phyloP scores from a whole-genome alignment of 2,888 invertebrate species.

The Hecatera dysodea region DNA sequence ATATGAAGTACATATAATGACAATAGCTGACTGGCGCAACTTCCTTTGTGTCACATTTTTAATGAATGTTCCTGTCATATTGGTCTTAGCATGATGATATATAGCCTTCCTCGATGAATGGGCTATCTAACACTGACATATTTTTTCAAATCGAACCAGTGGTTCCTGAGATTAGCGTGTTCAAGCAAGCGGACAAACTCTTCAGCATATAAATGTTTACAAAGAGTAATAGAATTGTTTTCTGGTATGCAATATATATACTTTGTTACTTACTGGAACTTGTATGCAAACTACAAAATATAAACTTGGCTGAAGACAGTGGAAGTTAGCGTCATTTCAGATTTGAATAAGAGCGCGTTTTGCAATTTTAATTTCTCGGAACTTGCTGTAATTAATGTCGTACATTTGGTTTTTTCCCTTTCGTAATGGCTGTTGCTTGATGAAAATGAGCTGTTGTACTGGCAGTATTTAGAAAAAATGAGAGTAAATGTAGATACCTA shows the following conservation, averaged over 20 bases:
- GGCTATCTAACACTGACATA: too few species aligned
- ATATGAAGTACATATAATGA: too few species aligned
- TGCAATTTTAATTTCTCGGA: conserved; percentile 51
- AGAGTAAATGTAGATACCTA: background rate
- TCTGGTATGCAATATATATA: background rate
- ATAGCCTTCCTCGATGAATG: too few species aligned
- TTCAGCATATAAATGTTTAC: too few species aligned
- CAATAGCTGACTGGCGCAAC: too few species aligned
- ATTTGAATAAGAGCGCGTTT: conserved; percentile 52
- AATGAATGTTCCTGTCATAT: too few species aligned
- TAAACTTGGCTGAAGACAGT: conserved; percentile 43
- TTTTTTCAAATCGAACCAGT: too few species aligned
- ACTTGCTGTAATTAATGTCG: conserved; percentile 53
- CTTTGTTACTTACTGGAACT: background rate
- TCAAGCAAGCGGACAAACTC: too few species aligned
- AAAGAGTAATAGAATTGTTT: background rate
- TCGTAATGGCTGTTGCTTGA: conserved; percentile 32
- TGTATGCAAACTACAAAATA: conserved; percentile 21
- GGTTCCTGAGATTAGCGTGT: too few species aligned
- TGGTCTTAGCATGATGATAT: too few species aligned
- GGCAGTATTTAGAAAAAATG: background rate
- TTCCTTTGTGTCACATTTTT: background rate
- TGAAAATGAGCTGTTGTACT: conserved; percentile 19
- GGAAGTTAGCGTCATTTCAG: conserved; percentile 49
- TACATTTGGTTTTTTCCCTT: conserved; percentile 34